Percentiles rank a stretch among this genome's conserved stretches.
Evolutionary conservation across 2,888 invertebrate genomes (phyloP).

Genomic region (Anticlea derivata): DNA sequence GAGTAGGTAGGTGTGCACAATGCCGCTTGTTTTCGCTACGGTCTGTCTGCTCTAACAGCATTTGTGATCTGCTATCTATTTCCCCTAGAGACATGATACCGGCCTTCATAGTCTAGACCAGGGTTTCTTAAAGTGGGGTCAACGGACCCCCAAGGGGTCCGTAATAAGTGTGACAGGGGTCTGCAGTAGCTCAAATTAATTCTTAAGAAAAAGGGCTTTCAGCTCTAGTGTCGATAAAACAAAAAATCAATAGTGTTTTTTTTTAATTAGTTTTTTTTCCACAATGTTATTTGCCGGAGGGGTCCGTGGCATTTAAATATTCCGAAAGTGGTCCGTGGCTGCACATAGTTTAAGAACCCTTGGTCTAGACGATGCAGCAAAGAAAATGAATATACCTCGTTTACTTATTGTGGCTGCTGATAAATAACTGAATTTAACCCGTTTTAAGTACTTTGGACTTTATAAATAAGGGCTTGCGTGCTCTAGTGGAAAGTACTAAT

Average conservation of each 20-base stretch:
- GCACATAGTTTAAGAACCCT: too few relatives aligned
- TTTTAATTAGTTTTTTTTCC: too few relatives aligned
- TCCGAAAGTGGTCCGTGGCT: too few relatives aligned
- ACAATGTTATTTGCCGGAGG: too few relatives aligned
- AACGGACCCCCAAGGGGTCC: too few relatives aligned
- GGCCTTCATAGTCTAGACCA: constrained; percentile 65
- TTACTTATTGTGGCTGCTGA: constrained; percentile 18
- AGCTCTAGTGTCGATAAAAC: too few relatives aligned
- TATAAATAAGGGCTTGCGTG: constrained; percentile 25
- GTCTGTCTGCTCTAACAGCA: constrained; percentile 68
- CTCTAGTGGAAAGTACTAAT: constrained; percentile 17
- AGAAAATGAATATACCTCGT: constrained; percentile 28
- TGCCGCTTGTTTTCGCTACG: constrained; percentile 56
- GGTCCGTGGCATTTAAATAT: too few relatives aligned
- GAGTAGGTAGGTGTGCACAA: constrained; percentile 46
- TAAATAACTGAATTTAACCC: constrained; percentile 13
- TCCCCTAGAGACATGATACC: constrained; percentile 61
- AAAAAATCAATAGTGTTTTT: too few relatives aligned
- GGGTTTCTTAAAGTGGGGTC: too few relatives aligned
- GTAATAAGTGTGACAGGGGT: too few relatives aligned
- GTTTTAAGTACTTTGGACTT: constrained; percentile 13
- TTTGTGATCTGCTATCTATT: constrained; percentile 73
- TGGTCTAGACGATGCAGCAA: constrained; percentile 64
- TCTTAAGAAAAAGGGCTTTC: too few relatives aligned
- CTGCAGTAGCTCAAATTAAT: too few relatives aligned